phyloP scores from a whole-genome alignment of 1,140 invertebrate genomes.

The Pomacea maculata region DNA sequence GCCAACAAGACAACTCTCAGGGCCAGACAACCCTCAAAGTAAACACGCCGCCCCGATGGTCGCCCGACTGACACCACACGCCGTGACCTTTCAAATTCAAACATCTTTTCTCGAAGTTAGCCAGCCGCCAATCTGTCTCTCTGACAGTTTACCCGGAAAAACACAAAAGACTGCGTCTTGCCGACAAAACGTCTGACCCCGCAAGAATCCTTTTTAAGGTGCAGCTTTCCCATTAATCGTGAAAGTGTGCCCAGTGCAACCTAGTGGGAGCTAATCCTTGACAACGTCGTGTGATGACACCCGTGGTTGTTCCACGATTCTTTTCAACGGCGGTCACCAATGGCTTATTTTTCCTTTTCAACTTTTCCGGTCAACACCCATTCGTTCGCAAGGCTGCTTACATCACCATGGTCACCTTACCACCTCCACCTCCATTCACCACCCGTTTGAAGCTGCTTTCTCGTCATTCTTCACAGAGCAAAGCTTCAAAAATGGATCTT shows the following conservation, averaged over 20 bases:
- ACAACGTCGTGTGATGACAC: slow-evolving; percentile 6
- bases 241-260: slow-evolving; percentile 2
- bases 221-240: slow-evolving; percentile 4
- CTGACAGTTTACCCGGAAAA: slow-evolving; percentile 5
- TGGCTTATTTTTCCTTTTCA: too few relatives aligned
- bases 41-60: not conserved
- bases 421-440: too few relatives aligned
- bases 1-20: not conserved
- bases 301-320: not conserved
- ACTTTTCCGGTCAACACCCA: too few relatives aligned
- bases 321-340: too few relatives aligned
- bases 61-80: not conserved
- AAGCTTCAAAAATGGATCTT: too few relatives aligned
- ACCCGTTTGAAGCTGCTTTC: too few relatives aligned
- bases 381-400: too few relatives aligned
- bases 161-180: not conserved
- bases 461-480: too few relatives aligned
- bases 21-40: slow-evolving; percentile 8
- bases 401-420: too few relatives aligned
- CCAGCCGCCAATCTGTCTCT: slow-evolving; percentile 4
- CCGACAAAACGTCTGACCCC: slow-evolving; percentile 1
- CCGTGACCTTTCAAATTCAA: slow-evolving; percentile 7
- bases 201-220: slow-evolving; percentile 10
- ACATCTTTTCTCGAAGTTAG: slow-evolving; percentile 6
- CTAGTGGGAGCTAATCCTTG: slow-evolving; percentile 6